Percentiles rank a stretch among this genome's conserved stretches.
Evolutionary conservation across 2,888 invertebrate genomes (phyloP).

Genomic region (Hypomecis punctinalis): DNA sequence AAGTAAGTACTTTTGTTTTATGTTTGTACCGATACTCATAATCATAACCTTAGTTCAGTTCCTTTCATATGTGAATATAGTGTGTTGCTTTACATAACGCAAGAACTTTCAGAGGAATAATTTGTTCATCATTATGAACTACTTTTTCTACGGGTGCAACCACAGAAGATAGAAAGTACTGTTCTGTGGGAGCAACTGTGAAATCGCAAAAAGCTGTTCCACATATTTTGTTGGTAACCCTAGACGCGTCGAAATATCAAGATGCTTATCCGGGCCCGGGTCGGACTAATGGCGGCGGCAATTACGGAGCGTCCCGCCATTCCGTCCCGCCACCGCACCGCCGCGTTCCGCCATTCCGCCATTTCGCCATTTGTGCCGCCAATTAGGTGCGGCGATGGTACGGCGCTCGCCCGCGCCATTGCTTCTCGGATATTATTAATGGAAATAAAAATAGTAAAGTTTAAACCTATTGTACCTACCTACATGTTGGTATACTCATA

Average conservation of each 20-base stretch:
- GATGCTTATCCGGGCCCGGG: conserved; percentile 56
- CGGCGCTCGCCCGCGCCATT: conserved; percentile 35
- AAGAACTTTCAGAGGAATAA: too few relatives aligned
- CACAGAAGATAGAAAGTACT: too few relatives aligned
- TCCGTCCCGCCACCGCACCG: conserved; percentile 29
- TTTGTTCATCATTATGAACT: too few relatives aligned
- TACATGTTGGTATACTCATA: too few relatives aligned
- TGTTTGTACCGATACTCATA: too few relatives aligned
- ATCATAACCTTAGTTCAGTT: too few relatives aligned
- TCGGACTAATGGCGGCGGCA: conserved; percentile 68
- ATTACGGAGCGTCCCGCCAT: conserved; percentile 52
- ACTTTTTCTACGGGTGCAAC: too few relatives aligned
- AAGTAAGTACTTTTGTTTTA: too few relatives aligned
- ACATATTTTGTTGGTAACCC: conserved; percentile 7
- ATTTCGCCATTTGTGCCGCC: conserved; percentile 1
- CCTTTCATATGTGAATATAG: too few relatives aligned
- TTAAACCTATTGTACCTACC: background rate
- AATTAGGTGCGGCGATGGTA: background rate
- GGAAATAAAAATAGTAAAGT: conserved; percentile 9
- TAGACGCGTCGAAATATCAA: conserved; percentile 51
- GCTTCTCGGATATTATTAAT: conserved; percentile 10
- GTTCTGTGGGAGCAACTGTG: too few relatives aligned
- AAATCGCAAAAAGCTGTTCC: too few relatives aligned
- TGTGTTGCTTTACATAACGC: too few relatives aligned
- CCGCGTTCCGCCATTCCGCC: conserved; percentile 37